Conservation (phyloP, 2,113 vertebrate species). For the Passer domesticus region DNA sequence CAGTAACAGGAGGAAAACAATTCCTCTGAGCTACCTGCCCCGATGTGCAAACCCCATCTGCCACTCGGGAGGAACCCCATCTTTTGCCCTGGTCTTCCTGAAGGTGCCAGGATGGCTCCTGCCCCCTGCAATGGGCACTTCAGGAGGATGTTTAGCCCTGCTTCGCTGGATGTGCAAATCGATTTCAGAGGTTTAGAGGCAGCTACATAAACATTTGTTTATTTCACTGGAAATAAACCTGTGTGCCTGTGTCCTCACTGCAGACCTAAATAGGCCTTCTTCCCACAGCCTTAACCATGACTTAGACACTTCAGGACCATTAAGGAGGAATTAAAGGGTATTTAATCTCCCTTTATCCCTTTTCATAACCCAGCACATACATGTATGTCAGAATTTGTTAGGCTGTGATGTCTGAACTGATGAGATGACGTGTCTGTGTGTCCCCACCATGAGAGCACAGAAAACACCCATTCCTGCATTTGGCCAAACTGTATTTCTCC, state of each 20-base stretch:
- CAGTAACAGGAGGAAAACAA: background rate
- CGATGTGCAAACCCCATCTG: accelerated
- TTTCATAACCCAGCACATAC: background rate
- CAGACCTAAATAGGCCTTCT: accelerated
- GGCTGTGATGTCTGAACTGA: background rate
- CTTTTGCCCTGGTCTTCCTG: background rate
- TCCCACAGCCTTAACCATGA: background rate
- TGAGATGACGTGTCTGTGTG: accelerated
- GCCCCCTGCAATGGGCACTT: accelerated
- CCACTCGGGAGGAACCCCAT: background rate
- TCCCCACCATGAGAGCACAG: background rate
- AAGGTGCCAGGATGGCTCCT: background rate
- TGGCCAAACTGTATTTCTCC: background rate
- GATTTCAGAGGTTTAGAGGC: background rate
- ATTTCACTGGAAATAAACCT: background rate
- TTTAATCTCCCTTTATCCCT: background rate
- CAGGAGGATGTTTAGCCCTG: background rate
- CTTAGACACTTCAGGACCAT: background rate
- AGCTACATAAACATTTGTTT: background rate
- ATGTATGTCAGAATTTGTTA: background rate
- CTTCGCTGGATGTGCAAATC: accelerated
- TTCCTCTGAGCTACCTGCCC: background rate
- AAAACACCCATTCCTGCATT: background rate
- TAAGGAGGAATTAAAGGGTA: background rate
- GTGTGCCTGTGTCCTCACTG: background rate